Evolutionary conservation across 2,113 vertebrate genomes (phyloP).

Genomic region (Bos indicus): DNA sequence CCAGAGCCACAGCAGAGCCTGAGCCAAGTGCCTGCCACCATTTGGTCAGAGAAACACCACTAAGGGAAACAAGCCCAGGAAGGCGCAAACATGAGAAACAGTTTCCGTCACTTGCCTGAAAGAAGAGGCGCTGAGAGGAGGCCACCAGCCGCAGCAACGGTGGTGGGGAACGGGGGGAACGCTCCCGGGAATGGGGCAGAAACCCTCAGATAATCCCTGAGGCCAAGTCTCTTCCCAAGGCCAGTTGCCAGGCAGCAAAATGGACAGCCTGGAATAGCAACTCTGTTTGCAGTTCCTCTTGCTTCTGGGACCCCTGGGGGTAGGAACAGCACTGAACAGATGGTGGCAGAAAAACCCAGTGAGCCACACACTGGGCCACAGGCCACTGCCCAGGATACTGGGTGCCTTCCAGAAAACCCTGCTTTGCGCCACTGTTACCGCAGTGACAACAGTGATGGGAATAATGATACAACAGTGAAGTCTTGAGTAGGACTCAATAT

Average conservation of each 20-base stretch:
- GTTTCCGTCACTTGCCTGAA: background rate
- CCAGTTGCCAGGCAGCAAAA: background rate
- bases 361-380: background rate
- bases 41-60: background rate
- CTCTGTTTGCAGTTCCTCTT: background rate
- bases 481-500: background rate
- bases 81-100: background rate
- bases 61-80: background rate
- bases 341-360: background rate
- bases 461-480: rapidly evolving
- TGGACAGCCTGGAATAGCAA: background rate
- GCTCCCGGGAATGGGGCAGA: background rate
- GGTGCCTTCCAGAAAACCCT: background rate
- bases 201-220: background rate
- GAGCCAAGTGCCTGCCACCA: background rate
- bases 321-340: background rate
- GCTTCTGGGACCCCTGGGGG: background rate
- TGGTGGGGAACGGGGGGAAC: rapidly evolving
- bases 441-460: background rate
- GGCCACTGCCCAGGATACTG: background rate
- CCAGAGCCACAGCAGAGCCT: background rate
- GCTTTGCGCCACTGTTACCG: background rate
- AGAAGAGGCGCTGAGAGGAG: background rate
- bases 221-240: background rate
- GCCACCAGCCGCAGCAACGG: background rate